phyloP scores from a whole-genome alignment of 2,888 invertebrate genomes.

The Lasioglossum zephyrum region DNA sequence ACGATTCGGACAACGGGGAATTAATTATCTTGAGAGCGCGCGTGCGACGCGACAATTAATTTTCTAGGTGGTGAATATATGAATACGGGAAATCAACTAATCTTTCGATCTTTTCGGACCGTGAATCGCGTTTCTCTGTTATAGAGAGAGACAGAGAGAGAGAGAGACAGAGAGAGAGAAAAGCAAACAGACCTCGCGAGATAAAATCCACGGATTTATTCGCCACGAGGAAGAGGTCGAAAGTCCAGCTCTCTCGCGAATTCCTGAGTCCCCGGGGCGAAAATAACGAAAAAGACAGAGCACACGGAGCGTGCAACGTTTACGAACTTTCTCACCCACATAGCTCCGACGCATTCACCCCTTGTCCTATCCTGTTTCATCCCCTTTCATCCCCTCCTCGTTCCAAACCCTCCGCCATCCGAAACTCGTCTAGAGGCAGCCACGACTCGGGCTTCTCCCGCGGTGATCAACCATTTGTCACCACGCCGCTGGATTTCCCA shows the following conservation, averaged over 20 bases:
- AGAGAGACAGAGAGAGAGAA: not conserved
- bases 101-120: not conserved
- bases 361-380: slow-evolving; percentile 40
- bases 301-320: not conserved
- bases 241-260: not conserved
- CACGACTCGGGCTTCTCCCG: slow-evolving; percentile 51
- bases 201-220: not conserved
- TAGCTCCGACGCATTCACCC: slow-evolving; percentile 23
- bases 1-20: not conserved
- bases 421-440: slow-evolving; percentile 42
- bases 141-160: not conserved
- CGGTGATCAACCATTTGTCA: slow-evolving; percentile 83
- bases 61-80: not conserved
- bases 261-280: not conserved
- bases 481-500: slow-evolving; percentile 83
- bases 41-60: not conserved
- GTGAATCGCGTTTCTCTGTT: not conserved
- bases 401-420: not conserved
- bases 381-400: slow-evolving; percentile 10
- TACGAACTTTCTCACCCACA: slow-evolving; percentile 43
- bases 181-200: not conserved
- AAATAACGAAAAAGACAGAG: not conserved
- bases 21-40: not conserved
- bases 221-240: not conserved
- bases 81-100: not conserved